Conservation (phyloP, 2,888 invertebrate species). For the Apamea monoglypha region DNA sequence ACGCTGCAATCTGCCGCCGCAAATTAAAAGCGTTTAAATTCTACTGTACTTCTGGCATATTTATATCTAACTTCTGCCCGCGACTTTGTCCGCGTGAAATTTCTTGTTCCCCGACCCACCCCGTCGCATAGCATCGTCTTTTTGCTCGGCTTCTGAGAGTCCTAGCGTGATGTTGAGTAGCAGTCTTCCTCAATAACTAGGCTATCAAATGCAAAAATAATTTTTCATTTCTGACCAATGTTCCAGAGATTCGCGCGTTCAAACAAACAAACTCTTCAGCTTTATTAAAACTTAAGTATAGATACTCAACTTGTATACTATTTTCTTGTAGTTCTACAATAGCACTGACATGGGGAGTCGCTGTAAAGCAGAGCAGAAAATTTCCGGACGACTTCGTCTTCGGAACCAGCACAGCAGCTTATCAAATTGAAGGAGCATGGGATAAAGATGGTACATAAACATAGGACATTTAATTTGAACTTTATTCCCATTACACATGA, state of each 20-base stretch:
- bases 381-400: conserved; percentile 68
- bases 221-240: background rate
- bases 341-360: conserved; percentile 27
- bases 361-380: conserved; percentile 42
- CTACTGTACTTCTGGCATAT: background rate
- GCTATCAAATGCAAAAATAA: no score
- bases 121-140: background rate
- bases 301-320: background rate
- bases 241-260: background rate
- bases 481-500: background rate
- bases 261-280: background rate
- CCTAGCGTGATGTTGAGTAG: background rate
- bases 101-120: background rate
- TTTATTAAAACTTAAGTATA: background rate
- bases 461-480: background rate
- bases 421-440: conserved; percentile 72
- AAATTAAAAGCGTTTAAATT: background rate
- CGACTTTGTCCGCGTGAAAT: background rate
- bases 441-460: conserved; percentile 63
- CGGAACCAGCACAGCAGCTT: conserved; percentile 68
- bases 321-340: conserved; percentile 37
- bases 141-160: background rate
- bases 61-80: background rate
- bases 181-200: background rate
- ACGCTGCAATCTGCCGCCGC: background rate